Base-by-base conservation (phyloP, 2,888 invertebrate species). In the Melieria crassipennis region DNA sequence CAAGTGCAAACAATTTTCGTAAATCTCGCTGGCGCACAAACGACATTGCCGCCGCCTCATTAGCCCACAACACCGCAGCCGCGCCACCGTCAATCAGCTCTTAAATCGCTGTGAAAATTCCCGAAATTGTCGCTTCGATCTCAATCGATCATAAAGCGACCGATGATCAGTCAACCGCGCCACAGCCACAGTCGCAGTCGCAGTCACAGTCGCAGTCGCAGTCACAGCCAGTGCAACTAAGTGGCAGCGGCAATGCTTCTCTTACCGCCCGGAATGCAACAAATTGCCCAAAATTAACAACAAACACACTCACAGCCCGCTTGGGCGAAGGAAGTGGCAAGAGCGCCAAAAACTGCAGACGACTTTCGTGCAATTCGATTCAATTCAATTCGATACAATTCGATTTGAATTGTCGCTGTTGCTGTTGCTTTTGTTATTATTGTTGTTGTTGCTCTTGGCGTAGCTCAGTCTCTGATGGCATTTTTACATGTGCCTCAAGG, bases 401-500 rank as follows among this genome's bases (percentile, higher is more conserved):
- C 30, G 30, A 30, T 30, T 30, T 30, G 30, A 30, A 30, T 30
- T 30, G 2, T 30, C 2, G 2, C 3, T 30, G 30, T 30, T 30
- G 16, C 2, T 16, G 16, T 16, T 16, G n/a, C n/a, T n/a, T n/a
- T n/a, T n/a, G n/a, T n/a, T n/a, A n/a, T n/a, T n/a, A n/a, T n/a
- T n/a, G 2, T 30, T 30, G 30, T 30, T 30, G 30, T 30, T 30
- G 4, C 11, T 43, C 50, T 11, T 16, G 4, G 5, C 50, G 43
- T 16, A 48, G 43, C 16, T 43, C 16, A 45, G 52, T 45, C 30
- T 43, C 16, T 52, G 61, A 46, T 47, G 56, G 81, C 82, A 82
- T 81, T 78, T 82, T 83, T 79, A 81, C 82, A 82, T 83, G 78
- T 79, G 76, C 78, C 76, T 79, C 80, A 82, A 82, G 83, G 82